These are phyloP conservation scores for Leuciscus waleckii DNA, from an alignment of 2,797 vertebrate genomes.

Conservation along the genomic window DNA sequence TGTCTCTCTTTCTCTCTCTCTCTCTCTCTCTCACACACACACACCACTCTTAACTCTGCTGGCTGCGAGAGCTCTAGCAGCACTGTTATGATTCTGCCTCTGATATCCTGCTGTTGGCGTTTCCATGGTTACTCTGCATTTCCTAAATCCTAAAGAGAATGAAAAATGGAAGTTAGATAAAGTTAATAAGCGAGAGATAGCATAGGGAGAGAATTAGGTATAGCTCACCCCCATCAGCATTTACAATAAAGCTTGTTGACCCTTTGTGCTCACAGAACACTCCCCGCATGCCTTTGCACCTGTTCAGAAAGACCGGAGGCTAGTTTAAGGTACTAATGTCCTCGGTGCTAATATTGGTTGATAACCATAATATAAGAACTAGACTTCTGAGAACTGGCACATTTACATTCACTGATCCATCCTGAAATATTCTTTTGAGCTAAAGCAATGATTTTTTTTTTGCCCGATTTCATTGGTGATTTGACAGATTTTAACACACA, in stretches of 20 bases:
- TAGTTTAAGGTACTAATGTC: background rate
- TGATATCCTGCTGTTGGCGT: slow-evolving; percentile 60
- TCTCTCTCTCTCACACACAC: slow-evolving; percentile 17
- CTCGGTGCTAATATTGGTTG: too few relatives aligned
- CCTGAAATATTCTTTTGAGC: too few relatives aligned
- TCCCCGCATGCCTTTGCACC: slow-evolving; percentile 1
- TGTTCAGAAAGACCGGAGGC: slow-evolving; percentile 30
- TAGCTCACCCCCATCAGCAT: slow-evolving; percentile 52
- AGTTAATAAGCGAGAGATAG: slow-evolving; percentile 60
- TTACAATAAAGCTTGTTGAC: slow-evolving; percentile 46
- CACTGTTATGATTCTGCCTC: slow-evolving; percentile 58
- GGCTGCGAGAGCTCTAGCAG: slow-evolving; percentile 44
- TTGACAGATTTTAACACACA: too few relatives aligned
- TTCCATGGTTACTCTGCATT: slow-evolving; percentile 62
- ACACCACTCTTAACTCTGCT: slow-evolving; percentile 33
- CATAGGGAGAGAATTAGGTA: slow-evolving; percentile 48
- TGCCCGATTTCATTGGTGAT: too few relatives aligned
- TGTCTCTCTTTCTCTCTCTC: background rate
- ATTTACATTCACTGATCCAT: too few relatives aligned
- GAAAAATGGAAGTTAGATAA: slow-evolving; percentile 58
- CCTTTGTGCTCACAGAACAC: slow-evolving; percentile 10
- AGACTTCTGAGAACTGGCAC: too few relatives aligned
- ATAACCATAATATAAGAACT: too few relatives aligned
- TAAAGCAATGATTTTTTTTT: too few relatives aligned
- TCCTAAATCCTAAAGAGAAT: slow-evolving; percentile 64